A percentile compares a stretch with the other conserved stretches of the same genome.
These are phyloP conservation scores for Sogatella furcifera DNA, from an alignment of 1,140 invertebrate genomes.

Conservation along the genomic window DNA sequence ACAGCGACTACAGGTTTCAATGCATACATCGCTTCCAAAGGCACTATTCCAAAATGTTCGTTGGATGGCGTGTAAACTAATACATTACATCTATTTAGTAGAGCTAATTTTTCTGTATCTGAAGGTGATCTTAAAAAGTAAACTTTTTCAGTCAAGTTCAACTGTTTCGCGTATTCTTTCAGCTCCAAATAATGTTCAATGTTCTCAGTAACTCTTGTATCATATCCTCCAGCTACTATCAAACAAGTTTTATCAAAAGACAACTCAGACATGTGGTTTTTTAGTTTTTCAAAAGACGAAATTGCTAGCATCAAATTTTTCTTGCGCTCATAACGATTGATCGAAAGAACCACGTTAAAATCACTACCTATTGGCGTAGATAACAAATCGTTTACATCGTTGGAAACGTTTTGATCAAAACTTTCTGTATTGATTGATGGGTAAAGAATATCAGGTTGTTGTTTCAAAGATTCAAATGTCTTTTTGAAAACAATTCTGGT, in stretches of 20 bases:
- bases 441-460: constrained; percentile 75
- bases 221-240: constrained; percentile 96
- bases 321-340: constrained; percentile 96
- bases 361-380: constrained; percentile 35
- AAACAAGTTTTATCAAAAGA: constrained; percentile 60
- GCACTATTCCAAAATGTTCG: constrained; percentile 99
- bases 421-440: constrained; percentile 80
- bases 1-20: constrained; percentile 88
- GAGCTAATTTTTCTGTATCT: constrained; percentile 69
- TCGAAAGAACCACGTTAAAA: constrained; percentile 71
- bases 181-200: constrained; percentile 79
- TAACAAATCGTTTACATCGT: constrained; percentile 36
- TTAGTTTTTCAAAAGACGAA: constrained; percentile 58
- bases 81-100: constrained; percentile 62
- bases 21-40: constrained; percentile 95
- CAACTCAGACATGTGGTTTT: constrained; percentile 37
- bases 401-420: constrained; percentile 50
- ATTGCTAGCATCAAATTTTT: constrained; percentile 86
- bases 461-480: constrained; percentile 64
- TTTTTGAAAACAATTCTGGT: constrained; percentile 71
- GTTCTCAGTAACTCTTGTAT: constrained; percentile 81
- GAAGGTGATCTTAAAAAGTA: constrained; percentile 79
- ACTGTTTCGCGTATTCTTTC: constrained; percentile 44
- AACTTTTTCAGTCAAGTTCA: constrained; percentile 61
- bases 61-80: constrained; percentile 92